phyloP scores from a whole-genome alignment of 2,888 invertebrate species.

The Drosophila nigricruria region DNA sequence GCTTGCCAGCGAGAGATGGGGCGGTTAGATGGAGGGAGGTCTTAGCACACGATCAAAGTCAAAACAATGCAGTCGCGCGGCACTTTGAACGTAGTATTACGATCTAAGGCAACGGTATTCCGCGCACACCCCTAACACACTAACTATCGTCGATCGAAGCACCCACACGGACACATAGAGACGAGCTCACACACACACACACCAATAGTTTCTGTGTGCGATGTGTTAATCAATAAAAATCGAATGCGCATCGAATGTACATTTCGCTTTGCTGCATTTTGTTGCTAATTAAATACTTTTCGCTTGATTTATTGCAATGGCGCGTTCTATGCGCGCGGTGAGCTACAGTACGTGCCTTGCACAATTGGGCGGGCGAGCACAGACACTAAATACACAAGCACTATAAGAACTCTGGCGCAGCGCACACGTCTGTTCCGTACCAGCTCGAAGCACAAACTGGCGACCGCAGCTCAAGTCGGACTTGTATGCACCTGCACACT shows the following conservation, averaged over 20 bases:
- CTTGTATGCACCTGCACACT: slow-evolving; percentile 11
- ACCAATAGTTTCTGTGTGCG: slow-evolving; percentile 11
- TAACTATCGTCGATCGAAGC: slow-evolving; percentile 27
- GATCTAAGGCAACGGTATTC: slow-evolving; percentile 42
- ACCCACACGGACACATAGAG: slow-evolving; percentile 29
- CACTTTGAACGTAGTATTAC: slow-evolving; percentile 56
- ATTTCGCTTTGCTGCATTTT: slow-evolving; percentile 51
- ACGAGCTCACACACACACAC: slow-evolving; percentile 11
- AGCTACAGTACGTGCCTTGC: slow-evolving; percentile 57
- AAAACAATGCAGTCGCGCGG: slow-evolving; percentile 69
- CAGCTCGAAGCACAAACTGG: slow-evolving; percentile 37
- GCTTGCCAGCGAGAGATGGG: slow-evolving; percentile 34
- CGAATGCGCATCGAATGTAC: slow-evolving; percentile 55
- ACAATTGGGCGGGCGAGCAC: slow-evolving; percentile 40
- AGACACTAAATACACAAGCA: slow-evolving; percentile 16
- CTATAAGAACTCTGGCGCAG: slow-evolving; percentile 17
- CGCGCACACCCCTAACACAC: slow-evolving; percentile 21
- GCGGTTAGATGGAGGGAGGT: background rate
- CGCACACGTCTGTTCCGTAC: slow-evolving; percentile 42
- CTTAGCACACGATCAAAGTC: slow-evolving; percentile 67
- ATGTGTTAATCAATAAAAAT: slow-evolving; percentile 73
- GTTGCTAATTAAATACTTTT: slow-evolving; percentile 46
- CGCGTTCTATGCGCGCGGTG: slow-evolving; percentile 15
- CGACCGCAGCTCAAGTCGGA: slow-evolving; percentile 20
- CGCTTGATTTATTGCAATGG: slow-evolving; percentile 49